A percentile compares a stretch with the other conserved stretches of the same genome.
Conservation (phyloP, 1,140 invertebrate genomes). For the Rhopalosiphum maidis region DNA sequence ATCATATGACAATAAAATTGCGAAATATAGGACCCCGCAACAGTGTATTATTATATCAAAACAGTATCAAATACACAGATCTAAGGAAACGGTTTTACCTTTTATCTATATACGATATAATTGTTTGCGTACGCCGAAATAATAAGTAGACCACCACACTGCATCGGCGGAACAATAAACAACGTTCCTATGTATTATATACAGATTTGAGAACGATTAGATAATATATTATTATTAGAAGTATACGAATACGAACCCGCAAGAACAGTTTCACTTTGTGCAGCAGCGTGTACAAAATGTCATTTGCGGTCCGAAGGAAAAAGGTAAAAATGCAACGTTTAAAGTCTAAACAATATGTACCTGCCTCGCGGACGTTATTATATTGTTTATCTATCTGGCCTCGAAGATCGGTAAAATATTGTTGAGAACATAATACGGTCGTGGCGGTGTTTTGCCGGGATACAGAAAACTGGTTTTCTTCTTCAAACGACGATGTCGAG, state of each 20-base stretch:
- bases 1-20: conserved; percentile 22
- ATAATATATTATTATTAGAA: not conserved
- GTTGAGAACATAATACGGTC: conserved; percentile 44
- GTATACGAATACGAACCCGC: not conserved
- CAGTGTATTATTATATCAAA: not conserved
- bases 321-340: conserved; percentile 26
- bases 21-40: not conserved
- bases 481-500: not conserved
- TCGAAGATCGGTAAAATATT: conserved; percentile 41
- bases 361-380: not conserved
- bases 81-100: conserved; percentile 35
- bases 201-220: conserved; percentile 12
- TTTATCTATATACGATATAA: not conserved
- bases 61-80: not conserved
- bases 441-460: not conserved
- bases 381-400: conserved; percentile 50
- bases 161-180: conserved; percentile 19
- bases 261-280: conserved; percentile 35
- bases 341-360: conserved; percentile 21
- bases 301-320: conserved; percentile 24
- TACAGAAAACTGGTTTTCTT: conserved; percentile 48
- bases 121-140: not conserved
- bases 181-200: not conserved
- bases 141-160: conserved; percentile 38
- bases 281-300: not conserved